phyloP scores from a whole-genome alignment of 2,797 vertebrate genomes.

The Cossypha niveicapilla region DNA sequence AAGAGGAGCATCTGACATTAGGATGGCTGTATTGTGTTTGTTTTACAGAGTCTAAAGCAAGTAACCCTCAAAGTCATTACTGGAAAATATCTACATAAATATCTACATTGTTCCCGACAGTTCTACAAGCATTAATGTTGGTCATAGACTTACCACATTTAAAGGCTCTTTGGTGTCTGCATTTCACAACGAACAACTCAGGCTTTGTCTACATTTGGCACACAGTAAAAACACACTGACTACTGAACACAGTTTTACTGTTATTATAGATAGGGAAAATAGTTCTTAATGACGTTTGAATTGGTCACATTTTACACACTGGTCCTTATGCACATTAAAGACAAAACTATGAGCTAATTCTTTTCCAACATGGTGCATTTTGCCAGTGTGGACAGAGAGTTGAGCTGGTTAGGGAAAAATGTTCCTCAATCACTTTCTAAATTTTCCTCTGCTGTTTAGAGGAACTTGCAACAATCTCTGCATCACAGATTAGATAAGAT shows the following conservation, averaged over 20 bases:
- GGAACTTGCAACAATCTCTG: background rate
- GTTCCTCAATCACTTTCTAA: background rate
- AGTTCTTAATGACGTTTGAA: background rate
- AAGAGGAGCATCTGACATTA: background rate
- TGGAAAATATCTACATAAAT: slow-evolving; percentile 6
- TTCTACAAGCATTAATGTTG: background rate
- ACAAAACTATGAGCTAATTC: background rate
- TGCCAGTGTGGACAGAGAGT: background rate
- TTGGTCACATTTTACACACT: slow-evolving; percentile 1
- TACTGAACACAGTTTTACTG: background rate
- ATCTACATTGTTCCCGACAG: background rate
- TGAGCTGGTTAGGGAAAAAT: background rate
- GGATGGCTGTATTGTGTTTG: background rate
- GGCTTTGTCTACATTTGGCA: background rate
- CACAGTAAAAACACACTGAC: background rate
- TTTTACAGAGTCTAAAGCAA: slow-evolving; percentile 4
- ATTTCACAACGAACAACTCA: background rate
- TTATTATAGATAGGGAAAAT: background rate
- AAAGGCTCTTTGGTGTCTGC: background rate
- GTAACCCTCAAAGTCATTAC: background rate
- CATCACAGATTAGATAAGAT: background rate
- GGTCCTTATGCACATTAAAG: background rate
- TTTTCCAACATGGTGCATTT: background rate
- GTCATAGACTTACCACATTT: background rate
- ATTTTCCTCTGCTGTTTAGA: background rate